Conservation (phyloP, 2,113 vertebrate species). For the Carlito syrichta region DNA sequence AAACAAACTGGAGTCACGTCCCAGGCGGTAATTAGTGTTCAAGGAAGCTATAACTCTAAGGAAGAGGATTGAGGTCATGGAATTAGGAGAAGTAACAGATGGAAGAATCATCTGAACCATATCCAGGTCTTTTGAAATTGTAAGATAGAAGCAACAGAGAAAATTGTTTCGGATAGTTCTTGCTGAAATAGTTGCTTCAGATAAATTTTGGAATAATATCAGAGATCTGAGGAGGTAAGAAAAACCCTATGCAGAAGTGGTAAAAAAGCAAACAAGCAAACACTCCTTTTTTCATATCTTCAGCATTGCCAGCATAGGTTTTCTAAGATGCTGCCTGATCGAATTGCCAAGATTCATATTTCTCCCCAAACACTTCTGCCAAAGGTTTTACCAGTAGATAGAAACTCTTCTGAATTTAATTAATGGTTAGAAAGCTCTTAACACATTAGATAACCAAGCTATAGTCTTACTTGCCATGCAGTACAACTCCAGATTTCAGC, state of each 20-base stretch:
- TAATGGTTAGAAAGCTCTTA: background rate
- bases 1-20: background rate
- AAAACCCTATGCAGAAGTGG: background rate
- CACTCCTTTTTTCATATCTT: background rate
- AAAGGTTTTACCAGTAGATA: background rate
- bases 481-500: background rate
- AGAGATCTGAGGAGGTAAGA: background rate
- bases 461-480: background rate
- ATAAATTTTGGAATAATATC: background rate
- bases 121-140: conserved; percentile 27
- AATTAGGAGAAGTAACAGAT: conserved; percentile 44
- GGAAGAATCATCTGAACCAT: conserved; percentile 26
- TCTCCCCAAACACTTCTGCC: background rate
- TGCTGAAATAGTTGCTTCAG: conserved; percentile 15
- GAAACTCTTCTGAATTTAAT: background rate
- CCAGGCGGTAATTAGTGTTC: background rate
- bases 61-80: background rate
- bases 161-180: background rate
- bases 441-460: background rate
- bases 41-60: background rate
- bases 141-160: background rate
- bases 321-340: background rate
- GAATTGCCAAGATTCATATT: background rate
- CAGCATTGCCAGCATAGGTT: background rate
- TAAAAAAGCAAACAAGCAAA: background rate